Percentiles rank a stretch among this genome's conserved stretches.
phyloP scores from a whole-genome alignment of 92 coral and sea anemone species.

The Meandrina meandrites region DNA sequence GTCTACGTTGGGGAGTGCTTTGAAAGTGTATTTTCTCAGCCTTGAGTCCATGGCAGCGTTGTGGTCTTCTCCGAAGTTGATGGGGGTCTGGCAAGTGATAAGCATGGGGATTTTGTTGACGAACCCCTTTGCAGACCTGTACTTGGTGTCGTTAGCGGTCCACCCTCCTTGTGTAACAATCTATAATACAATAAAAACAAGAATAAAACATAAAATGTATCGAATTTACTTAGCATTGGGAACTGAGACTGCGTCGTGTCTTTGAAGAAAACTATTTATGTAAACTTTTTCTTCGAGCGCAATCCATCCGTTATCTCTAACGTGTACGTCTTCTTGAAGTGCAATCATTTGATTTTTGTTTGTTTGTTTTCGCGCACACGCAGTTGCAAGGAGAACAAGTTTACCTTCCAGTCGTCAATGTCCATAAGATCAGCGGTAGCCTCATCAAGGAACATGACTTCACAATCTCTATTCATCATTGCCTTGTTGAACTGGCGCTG shows the following conservation, averaged over 20 bases:
- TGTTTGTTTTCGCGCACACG: too few relatives aligned
- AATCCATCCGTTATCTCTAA: too few relatives aligned
- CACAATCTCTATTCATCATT: constrained; percentile 32
- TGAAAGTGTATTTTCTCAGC: too few relatives aligned
- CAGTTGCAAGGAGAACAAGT: not conserved
- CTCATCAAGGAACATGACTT: constrained; percentile 47
- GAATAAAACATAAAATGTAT: too few relatives aligned
- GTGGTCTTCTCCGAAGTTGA: constrained; percentile 32
- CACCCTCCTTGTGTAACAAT: constrained; percentile 23
- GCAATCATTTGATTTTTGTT: too few relatives aligned
- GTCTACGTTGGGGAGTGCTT: too few relatives aligned
- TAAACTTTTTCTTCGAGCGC: too few relatives aligned
- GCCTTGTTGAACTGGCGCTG: constrained; percentile 48
- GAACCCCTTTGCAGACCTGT: constrained; percentile 29
- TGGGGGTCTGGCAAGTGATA: constrained; percentile 31
- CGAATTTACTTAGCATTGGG: too few relatives aligned
- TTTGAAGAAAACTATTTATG: too few relatives aligned
- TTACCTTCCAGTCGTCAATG: constrained; percentile 44
- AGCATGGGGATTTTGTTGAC: constrained; percentile 22
- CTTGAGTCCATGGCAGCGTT: constrained; percentile 38
- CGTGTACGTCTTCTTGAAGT: too few relatives aligned
- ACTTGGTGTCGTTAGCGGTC: constrained; percentile 41
- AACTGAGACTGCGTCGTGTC: too few relatives aligned
- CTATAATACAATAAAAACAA: too few relatives aligned
- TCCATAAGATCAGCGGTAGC: constrained; percentile 27